Conservation (phyloP, 2,797 vertebrate species). For the Esox masquinongy region DNA sequence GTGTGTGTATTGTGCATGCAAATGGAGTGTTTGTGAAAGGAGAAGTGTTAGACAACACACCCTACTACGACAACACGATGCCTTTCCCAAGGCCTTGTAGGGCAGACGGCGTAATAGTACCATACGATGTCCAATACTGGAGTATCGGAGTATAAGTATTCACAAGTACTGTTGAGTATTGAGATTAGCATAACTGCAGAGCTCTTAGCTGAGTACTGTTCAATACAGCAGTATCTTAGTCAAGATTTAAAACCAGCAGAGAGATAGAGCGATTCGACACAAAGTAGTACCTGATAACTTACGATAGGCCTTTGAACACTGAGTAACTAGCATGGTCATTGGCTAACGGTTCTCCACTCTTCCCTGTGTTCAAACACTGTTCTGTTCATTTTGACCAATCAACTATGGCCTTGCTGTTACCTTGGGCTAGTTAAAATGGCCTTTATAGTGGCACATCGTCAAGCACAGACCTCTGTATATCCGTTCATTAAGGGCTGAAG, state of each 20-base stretch:
- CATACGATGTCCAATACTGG: constrained; percentile 1
- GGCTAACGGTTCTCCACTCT: not conserved
- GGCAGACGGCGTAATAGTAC: not conserved
- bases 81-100: not conserved
- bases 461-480: not conserved
- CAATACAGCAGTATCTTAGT: not conserved
- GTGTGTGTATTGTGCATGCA: not conserved
- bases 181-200: not conserved
- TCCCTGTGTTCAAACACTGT: not conserved
- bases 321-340: not conserved
- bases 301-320: not conserved
- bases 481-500: constrained; percentile 4
- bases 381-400: constrained; percentile 39
- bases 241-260: constrained; percentile 3
- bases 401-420: constrained; percentile 22
- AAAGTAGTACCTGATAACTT: constrained; percentile 5
- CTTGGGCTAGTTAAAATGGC: not conserved
- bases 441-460: not conserved
- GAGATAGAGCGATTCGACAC: not conserved
- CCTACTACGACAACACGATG: not conserved
- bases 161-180: not conserved
- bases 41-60: not conserved
- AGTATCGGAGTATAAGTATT: not conserved
- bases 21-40: constrained; percentile 3
- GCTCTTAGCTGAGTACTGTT: constrained; percentile 6